phyloP scores from a whole-genome alignment of 2,797 vertebrate genomes.

The Limosa lapponica region DNA sequence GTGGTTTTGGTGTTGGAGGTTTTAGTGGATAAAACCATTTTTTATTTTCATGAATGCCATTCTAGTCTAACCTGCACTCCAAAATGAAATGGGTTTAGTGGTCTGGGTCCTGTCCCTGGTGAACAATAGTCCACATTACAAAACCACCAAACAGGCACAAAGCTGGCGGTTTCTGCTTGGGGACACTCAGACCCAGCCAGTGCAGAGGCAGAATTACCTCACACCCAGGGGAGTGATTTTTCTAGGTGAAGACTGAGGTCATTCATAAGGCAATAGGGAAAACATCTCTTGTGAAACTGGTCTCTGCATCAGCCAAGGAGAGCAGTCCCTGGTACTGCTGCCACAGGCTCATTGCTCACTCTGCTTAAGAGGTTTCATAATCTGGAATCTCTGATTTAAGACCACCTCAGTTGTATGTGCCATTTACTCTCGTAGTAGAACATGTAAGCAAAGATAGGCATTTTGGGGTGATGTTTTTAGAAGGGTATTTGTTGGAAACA shows the following conservation, averaged over 20 bases:
- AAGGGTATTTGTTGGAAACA: neutral
- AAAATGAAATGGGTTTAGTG: neutral
- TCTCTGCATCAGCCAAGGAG: neutral
- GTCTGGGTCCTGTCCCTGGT: neutral
- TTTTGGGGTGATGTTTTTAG: neutral
- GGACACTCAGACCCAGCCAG: neutral
- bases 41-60: neutral
- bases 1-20: neutral
- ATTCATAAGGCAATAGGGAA: constrained; percentile 34
- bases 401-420: neutral
- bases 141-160: neutral
- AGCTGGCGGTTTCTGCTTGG: neutral
- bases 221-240: neutral
- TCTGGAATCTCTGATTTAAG: neutral
- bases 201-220: neutral
- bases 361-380: neutral
- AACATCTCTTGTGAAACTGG: constrained; percentile 18
- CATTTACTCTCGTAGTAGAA: neutral
- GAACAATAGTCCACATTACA: neutral
- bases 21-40: neutral
- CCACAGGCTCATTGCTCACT: neutral
- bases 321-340: neutral
- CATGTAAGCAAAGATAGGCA: neutral
- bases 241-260: constrained; percentile 22
- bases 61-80: neutral